phyloP scores from a whole-genome alignment of 1,140 invertebrate genomes.

The Drosophila tropicalis region DNA sequence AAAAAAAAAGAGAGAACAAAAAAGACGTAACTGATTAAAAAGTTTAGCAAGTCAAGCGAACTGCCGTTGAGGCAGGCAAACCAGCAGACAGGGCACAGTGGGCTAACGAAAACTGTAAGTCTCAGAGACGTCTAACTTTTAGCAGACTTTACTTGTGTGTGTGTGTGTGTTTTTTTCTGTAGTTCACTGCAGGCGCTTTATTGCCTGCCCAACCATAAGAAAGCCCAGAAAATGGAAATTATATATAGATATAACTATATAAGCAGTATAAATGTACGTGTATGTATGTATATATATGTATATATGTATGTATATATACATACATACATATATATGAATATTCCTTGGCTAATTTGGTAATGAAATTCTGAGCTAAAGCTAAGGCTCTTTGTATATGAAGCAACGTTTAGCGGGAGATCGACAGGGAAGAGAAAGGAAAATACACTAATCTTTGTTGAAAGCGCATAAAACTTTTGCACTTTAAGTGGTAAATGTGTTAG shows the following conservation, averaged over 20 bases:
- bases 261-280: no score
- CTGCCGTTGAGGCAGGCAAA: conserved; percentile 62
- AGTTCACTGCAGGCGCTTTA: conserved; percentile 19
- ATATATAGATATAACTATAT: neutral
- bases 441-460: neutral
- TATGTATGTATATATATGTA: no score
- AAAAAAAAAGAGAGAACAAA: neutral
- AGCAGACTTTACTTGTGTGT: conserved; percentile 64
- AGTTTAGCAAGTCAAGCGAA: conserved; percentile 58
- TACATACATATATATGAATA: neutral
- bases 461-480: neutral
- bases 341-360: conserved; percentile 47
- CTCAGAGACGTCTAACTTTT: conserved; percentile 69
- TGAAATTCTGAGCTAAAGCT: conserved; percentile 30
- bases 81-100: neutral
- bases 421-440: neutral
- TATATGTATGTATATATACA: neutral
- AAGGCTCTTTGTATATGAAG: conserved; percentile 4
- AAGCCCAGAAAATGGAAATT: conserved; percentile 4
- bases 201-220: neutral
- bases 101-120: conserved; percentile 18
- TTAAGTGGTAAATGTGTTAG: neutral
- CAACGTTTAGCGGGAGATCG: neutral
- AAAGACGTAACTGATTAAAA: conserved; percentile 64
- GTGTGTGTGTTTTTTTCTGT: conserved; percentile 16